Evolutionary conservation across 1,140 invertebrate genomes (phyloP).

Genomic region (Maniola jurtina): DNA sequence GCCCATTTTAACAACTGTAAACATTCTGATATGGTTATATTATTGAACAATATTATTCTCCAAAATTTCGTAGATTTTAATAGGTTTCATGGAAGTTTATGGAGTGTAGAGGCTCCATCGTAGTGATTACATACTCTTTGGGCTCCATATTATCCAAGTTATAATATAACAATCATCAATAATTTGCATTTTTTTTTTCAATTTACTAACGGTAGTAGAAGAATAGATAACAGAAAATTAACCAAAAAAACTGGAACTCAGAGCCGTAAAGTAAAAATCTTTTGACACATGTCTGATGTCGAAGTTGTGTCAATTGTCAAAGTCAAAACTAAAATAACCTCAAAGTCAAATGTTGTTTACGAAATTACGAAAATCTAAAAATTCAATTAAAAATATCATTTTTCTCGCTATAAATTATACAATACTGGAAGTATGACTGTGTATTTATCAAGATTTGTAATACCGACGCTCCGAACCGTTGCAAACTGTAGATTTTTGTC

Average conservation of each 20-base stretch:
- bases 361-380: constrained; percentile 15
- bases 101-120: no score
- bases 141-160: no score
- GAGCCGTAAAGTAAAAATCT: background rate
- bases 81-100: no score
- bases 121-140: no score
- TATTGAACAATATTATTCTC: no score
- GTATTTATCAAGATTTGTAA: constrained; percentile 60
- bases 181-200: no score
- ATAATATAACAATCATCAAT: no score
- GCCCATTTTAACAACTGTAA: no score
- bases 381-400: constrained; percentile 1
- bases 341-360: constrained; percentile 34
- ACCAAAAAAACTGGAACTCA: background rate
- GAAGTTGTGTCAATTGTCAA: background rate
- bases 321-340: constrained; percentile 39
- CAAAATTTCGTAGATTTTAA: no score
- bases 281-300: background rate
- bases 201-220: no score
- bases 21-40: no score
- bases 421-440: constrained; percentile 49
- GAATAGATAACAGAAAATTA: no score
- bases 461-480: constrained; percentile 37
- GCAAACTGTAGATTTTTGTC: constrained; percentile 32
- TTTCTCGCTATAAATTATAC: background rate